phyloP scores from a whole-genome alignment of 2,888 invertebrate genomes.

The Drepanosiphum platanoidis region DNA sequence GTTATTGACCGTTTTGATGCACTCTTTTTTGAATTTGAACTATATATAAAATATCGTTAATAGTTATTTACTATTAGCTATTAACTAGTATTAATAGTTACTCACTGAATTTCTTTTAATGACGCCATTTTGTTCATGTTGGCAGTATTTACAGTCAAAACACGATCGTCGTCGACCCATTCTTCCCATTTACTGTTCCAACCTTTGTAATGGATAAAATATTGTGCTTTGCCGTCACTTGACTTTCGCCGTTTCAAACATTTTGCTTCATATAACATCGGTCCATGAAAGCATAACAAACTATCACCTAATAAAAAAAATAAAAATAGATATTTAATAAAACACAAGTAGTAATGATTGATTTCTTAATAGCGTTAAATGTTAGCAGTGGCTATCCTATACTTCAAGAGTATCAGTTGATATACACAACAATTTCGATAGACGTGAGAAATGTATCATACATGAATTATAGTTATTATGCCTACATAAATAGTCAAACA shows the following conservation, averaged over 20 bases:
- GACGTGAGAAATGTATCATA: too few species aligned
- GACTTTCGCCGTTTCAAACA: conserved; percentile 79
- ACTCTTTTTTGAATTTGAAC: conserved; percentile 50
- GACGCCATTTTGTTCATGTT: conserved; percentile 76
- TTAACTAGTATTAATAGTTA: not conserved
- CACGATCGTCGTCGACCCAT: conserved; percentile 91
- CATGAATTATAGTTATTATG: too few species aligned
- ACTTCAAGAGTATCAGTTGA: too few species aligned
- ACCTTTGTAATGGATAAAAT: conserved; percentile 95
- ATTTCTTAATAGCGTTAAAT: too few species aligned
- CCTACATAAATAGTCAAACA: too few species aligned
- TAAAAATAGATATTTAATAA: not conserved
- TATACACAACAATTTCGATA: too few species aligned
- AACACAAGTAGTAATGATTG: not conserved
- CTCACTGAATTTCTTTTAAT: conserved; percentile 48
- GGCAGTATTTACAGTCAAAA: conserved; percentile 88
- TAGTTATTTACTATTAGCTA: not conserved
- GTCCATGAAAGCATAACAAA: conserved; percentile 95
- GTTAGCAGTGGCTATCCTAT: too few species aligned
- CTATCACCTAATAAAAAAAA: conserved; percentile 76
- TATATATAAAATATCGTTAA: not conserved
- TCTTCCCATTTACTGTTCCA: conserved; percentile 99
- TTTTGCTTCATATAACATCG: conserved; percentile 96
- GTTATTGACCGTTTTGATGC: conserved; percentile 42
- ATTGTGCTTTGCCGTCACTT: conserved; percentile 74